Evolutionary conservation across 2,797 vertebrate species (phyloP), one percentile per base, ranked within the genome.

Genomic region (Poecile montanus): DNA sequence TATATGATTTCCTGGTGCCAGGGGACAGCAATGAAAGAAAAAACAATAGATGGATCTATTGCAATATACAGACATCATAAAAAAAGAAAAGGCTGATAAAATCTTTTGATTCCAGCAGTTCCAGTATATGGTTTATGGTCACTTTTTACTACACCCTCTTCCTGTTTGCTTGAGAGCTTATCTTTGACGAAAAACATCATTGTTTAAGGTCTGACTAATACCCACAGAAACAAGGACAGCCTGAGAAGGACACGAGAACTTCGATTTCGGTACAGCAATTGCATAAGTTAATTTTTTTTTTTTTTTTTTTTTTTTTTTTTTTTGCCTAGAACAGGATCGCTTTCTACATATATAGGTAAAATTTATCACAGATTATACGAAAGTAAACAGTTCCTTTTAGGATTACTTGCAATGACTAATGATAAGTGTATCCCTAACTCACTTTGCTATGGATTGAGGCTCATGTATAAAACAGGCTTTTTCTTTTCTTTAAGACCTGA

Each of bases 91-190:
- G 30, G 7, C 62, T 40, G 84, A 85, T 94, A 88, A 93, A 91
- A 93, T 94, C 85, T 92, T 71, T 88, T 8, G 6, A 81, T 90
- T 70, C 58, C 89, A 93, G 73, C 42, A 84, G 70, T 90, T 70
- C n/a, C 74, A 90, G 73, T 72, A 42, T 63, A 82, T 75, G 68
- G 75, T 91, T 95, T 93, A 89, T 76, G 67, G 70, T 95, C 60
- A 34, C 26, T 63, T 90, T 92, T 94, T 88, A 96, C 76, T 90
- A 79, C 76, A 90, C 82, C 85, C 88, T 88, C 89, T 94, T 92
- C 85, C 93, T 94, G 85, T 95, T 96, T 96, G 85, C 65, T 40
- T 57, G 56, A 82, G 85, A 91, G 67, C 89, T 93, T 91, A 92
- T 87, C 91, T 94, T 91, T 82, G 83, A 57, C 54, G 30, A 94